Percentiles rank a stretch among this genome's conserved stretches.
phyloP scores from a whole-genome alignment of 2,797 vertebrate genomes.

The Xerus rutilus region DNA sequence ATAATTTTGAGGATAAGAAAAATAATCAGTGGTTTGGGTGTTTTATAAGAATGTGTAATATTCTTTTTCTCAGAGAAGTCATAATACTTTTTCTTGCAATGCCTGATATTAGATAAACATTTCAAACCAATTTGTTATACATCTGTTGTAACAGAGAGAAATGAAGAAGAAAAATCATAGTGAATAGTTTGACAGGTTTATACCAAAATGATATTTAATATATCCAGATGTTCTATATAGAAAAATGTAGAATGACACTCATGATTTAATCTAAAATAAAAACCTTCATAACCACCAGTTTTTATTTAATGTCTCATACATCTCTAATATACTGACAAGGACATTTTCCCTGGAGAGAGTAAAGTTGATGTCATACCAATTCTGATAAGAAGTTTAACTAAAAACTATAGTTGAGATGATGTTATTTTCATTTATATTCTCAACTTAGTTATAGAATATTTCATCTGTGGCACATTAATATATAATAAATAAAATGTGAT shows the following conservation, averaged over 20 bases:
- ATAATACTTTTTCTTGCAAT: conserved; percentile 8
- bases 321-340: conserved; percentile 28
- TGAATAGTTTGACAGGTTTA: conserved; percentile 64
- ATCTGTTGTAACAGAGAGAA: conserved; percentile 52
- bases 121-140: conserved; percentile 62
- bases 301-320: neutral
- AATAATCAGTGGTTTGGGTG: conserved; percentile 11
- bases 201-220: conserved; percentile 42
- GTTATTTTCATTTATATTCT: conserved; percentile 46
- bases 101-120: neutral
- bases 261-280: conserved; percentile 58
- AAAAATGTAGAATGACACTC: conserved; percentile 46
- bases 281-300: neutral
- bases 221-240: conserved; percentile 47
- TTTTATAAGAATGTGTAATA: neutral
- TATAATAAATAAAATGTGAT: conserved; percentile 31
- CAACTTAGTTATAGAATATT: conserved; percentile 43
- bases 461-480: neutral
- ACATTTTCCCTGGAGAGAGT: neutral
- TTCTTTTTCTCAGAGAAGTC: conserved; percentile 43
- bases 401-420: conserved; percentile 37
- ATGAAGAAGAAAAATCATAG: conserved; percentile 10
- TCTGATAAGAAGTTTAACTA: conserved; percentile 31
- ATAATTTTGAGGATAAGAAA: neutral
- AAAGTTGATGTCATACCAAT: neutral